Conservation (phyloP, 2,113 vertebrate genomes). For the Ornithorhynchus anatinus region DNA sequence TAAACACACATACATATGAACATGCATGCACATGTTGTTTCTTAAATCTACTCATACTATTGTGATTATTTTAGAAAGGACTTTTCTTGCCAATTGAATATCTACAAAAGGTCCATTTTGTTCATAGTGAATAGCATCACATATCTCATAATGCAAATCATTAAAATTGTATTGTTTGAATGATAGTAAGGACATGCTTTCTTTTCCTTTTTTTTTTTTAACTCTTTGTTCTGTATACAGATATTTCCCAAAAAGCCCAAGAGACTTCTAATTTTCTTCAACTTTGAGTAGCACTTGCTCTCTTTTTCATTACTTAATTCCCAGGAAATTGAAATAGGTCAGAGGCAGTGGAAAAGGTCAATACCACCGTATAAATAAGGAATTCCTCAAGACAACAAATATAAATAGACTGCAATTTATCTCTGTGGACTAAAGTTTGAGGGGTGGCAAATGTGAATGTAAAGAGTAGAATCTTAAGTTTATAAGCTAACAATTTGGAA, state of each 20-base stretch:
- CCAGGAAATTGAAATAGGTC: background rate
- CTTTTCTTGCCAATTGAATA: background rate
- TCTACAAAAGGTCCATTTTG: background rate
- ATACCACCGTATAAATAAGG: too few species aligned
- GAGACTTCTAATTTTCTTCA: background rate
- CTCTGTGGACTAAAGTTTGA: too few species aligned
- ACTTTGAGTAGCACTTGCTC: background rate
- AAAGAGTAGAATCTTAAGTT: too few species aligned
- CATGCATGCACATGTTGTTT: background rate
- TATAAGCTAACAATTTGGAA: too few species aligned
- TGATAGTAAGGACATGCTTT: background rate
- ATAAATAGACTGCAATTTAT: too few species aligned
- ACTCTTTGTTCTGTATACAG: too few species aligned
- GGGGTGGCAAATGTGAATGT: too few species aligned
- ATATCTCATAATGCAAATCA: background rate
- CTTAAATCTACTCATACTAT: background rate
- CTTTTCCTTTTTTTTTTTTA: background rate
- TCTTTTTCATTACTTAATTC: background rate
- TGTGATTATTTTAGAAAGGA: background rate
- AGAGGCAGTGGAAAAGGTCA: background rate
- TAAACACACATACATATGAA: background rate
- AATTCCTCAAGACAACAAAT: too few species aligned
- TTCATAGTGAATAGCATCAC: background rate
- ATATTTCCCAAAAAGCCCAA: background rate
- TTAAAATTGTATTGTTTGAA: background rate